Evolutionary conservation across 2,888 invertebrate species (phyloP).

Genomic region (Volucella zonaria): DNA sequence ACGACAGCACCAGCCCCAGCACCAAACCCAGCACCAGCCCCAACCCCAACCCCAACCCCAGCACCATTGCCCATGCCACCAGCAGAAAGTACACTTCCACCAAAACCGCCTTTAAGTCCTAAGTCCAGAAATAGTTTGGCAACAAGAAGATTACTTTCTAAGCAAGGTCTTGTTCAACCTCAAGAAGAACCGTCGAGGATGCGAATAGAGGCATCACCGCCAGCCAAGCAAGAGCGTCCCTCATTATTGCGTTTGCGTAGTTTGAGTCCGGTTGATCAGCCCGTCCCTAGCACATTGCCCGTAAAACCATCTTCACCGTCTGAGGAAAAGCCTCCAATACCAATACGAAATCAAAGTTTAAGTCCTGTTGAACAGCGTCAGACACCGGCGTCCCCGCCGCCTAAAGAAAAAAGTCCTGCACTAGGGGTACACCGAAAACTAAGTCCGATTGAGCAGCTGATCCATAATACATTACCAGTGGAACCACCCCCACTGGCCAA

Average conservation of each 20-base stretch:
- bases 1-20: slow-evolving; percentile 25
- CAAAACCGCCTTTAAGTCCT: not conserved
- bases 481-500: not conserved
- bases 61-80: slow-evolving; percentile 25
- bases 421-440: too few species aligned
- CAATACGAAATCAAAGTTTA: too few species aligned
- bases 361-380: too few species aligned
- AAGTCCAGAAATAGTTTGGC: not conserved
- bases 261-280: slow-evolving; percentile 68
- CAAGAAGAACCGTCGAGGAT: slow-evolving; percentile 12
- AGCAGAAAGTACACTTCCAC: not conserved
- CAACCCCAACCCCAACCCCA: slow-evolving; percentile 62
- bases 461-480: too few species aligned
- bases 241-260: slow-evolving; percentile 74
- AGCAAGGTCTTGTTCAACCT: not conserved
- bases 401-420: too few species aligned
- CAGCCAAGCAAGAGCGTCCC: slow-evolving; percentile 32
- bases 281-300: too few species aligned
- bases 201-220: not conserved
- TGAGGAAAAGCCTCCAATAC: too few species aligned
- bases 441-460: too few species aligned
- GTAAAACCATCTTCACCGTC: too few species aligned
- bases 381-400: too few species aligned
- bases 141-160: not conserved
- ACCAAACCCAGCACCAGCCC: not conserved